A percentile compares a stretch with the other conserved stretches of the same genome.
These are phyloP conservation scores for Stercorarius parasiticus DNA, from an alignment of 2,113 vertebrate species.

Conservation along the genomic window DNA sequence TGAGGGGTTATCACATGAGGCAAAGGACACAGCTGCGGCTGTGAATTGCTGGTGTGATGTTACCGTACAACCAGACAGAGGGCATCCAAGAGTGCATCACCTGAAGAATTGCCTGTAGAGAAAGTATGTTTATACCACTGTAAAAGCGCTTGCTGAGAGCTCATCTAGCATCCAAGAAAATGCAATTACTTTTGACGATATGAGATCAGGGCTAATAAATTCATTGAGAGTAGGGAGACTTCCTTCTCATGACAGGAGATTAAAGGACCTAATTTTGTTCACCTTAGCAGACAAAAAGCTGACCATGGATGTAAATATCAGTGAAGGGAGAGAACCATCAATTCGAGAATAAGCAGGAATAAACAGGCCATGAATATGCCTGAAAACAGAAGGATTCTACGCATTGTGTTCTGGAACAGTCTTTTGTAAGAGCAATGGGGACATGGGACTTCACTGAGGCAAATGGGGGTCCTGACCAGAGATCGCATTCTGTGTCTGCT, in stretches of 20 bases:
- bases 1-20: not conserved
- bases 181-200: not conserved
- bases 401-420: not conserved
- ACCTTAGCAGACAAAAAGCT: not conserved
- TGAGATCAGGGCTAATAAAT: not conserved
- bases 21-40: not conserved
- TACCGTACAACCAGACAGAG: not conserved
- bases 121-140: not conserved
- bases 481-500: not conserved
- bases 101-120: not conserved
- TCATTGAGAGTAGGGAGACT: not conserved
- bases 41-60: not conserved
- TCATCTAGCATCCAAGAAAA: not conserved
- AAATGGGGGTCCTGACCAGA: not conserved
- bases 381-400: not conserved
- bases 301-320: not conserved
- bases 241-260: not conserved
- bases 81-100: not conserved
- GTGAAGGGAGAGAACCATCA: not conserved
- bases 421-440: not conserved
- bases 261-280: not conserved
- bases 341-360: not conserved
- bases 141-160: not conserved
- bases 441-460: rapidly evolving
- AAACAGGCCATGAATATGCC: not conserved